A percentile compares a stretch with the other conserved stretches of the same genome.
Conservation (phyloP, 1,140 invertebrate species). For the Episyrphus balteatus region DNA sequence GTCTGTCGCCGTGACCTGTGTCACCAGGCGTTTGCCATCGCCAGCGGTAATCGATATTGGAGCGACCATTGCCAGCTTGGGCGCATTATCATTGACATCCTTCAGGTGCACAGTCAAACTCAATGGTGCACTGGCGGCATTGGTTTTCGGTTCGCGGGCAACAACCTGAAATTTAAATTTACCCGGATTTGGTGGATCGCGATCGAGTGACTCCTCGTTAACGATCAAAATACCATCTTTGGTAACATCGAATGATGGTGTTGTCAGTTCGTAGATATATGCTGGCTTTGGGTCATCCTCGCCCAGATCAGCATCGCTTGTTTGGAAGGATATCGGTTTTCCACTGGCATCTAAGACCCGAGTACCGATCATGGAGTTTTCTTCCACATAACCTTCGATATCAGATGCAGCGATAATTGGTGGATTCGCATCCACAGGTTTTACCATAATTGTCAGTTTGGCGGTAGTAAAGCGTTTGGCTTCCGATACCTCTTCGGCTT, state of each 20-base stretch:
- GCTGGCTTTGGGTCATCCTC: constrained; percentile 58
- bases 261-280: constrained; percentile 76
- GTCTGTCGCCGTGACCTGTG: constrained; percentile 69
- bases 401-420: constrained; percentile 62
- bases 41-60: constrained; percentile 72
- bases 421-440: constrained; percentile 74
- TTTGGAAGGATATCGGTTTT: constrained; percentile 56
- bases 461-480: constrained; percentile 66
- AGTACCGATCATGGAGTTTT: constrained; percentile 75
- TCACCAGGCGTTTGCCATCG: constrained; percentile 61
- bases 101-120: constrained; percentile 65
- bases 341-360: constrained; percentile 57
- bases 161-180: constrained; percentile 69
- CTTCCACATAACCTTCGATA: constrained; percentile 67
- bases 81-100: constrained; percentile 79
- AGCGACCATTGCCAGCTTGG: constrained; percentile 59
- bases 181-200: constrained; percentile 76
- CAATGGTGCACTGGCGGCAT: constrained; percentile 67
- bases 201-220: constrained; percentile 69
- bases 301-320: constrained; percentile 74
- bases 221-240: constrained; percentile 61
- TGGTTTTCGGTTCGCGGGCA: constrained; percentile 63
- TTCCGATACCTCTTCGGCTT: constrained; percentile 73
- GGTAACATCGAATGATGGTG: constrained; percentile 70
- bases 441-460: constrained; percentile 66